phyloP scores from a whole-genome alignment of 2,113 vertebrate genomes.

The Rattus rattus region DNA sequence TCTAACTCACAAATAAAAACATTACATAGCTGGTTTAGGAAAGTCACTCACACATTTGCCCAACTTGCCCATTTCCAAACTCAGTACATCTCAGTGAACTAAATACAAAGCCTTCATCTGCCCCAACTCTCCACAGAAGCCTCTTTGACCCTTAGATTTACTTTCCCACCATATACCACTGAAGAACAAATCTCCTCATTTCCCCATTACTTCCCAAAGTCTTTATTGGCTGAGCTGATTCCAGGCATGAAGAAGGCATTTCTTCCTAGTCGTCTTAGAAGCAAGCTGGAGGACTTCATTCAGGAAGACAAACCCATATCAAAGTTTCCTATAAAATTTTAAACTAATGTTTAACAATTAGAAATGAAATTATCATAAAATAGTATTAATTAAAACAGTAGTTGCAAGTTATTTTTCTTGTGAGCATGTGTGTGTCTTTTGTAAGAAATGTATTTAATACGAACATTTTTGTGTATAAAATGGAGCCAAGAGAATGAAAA shows the following conservation, averaged over 20 bases:
- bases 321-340: constrained; percentile 31
- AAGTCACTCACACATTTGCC: not conserved
- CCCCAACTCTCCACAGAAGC: not conserved
- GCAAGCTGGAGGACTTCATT: not conserved
- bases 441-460: constrained; percentile 25
- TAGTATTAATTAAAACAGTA: constrained; percentile 35
- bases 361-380: constrained; percentile 50
- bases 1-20: not conserved
- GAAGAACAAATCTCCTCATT: not conserved
- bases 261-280: not conserved
- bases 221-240: not conserved
- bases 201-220: not conserved
- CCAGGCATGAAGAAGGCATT: not conserved
- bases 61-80: not conserved
- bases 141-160: not conserved
- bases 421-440: not conserved
- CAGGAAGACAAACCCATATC: not conserved
- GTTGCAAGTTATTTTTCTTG: constrained; percentile 42
- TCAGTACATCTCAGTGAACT: not conserved
- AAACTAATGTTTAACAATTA: constrained; percentile 52
- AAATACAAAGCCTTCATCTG: not conserved
- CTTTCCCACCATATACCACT: not conserved
- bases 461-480: not conserved
- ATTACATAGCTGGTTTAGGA: not conserved
- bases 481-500: not conserved